Conservation (phyloP, 2,797 vertebrate species). For the Gallinago solitaria region DNA sequence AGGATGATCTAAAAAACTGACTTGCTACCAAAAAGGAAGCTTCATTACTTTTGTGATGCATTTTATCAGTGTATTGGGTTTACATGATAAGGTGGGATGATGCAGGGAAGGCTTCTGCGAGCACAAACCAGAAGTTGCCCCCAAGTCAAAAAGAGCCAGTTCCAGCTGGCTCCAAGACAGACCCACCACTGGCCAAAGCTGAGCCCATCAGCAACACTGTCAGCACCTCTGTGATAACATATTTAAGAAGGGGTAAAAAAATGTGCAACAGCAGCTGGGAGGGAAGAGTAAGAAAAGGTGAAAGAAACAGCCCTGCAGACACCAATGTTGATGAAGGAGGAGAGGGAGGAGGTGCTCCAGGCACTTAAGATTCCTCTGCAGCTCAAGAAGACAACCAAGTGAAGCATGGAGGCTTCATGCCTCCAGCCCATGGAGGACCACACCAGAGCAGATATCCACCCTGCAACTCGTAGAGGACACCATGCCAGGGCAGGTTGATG, state of each 20-base stretch:
- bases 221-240: not conserved
- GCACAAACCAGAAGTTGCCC: not conserved
- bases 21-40: not conserved
- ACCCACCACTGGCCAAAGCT: not conserved
- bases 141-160: too few species aligned
- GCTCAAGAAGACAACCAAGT: not conserved
- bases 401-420: not conserved
- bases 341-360: not conserved
- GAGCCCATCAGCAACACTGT: accelerated
- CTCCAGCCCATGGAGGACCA: not conserved
- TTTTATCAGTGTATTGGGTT: not conserved
- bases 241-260: not conserved
- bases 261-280: not conserved
- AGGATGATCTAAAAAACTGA: not conserved
- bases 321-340: not conserved
- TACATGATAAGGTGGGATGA: not conserved
- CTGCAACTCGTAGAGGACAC: not conserved
- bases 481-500: not conserved
- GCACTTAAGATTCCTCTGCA: not conserved
- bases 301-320: not conserved
- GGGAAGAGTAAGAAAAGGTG: not conserved
- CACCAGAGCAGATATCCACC: not conserved
- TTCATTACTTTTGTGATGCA: not conserved
- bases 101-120: not conserved
- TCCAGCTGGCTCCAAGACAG: not conserved